phyloP scores from a whole-genome alignment of 1,140 invertebrate genomes.

The Achatina immaculata region DNA sequence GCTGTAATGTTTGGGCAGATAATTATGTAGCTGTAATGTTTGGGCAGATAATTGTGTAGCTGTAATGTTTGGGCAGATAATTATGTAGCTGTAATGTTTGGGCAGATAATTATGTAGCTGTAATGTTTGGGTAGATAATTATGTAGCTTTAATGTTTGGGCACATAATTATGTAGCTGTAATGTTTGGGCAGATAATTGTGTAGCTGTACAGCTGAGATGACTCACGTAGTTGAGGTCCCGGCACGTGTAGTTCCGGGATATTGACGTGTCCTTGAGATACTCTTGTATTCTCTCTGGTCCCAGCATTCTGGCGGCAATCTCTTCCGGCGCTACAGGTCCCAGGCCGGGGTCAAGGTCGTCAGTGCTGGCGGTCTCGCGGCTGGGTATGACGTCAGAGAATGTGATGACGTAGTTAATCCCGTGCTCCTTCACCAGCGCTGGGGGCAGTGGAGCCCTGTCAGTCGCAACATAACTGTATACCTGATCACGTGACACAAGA shows the following conservation, averaged over 20 bases:
- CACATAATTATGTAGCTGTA: too few species aligned
- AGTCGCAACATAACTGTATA: constrained; percentile 35
- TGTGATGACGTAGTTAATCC: constrained; percentile 27
- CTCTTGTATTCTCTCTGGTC: constrained; percentile 36
- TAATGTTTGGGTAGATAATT: too few species aligned
- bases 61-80: too few species aligned
- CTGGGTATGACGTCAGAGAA: constrained; percentile 32
- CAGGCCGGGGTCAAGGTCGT: not conserved
- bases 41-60: too few species aligned
- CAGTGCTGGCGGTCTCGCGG: not conserved
- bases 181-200: too few species aligned
- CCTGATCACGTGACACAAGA: constrained; percentile 9
- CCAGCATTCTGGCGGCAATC: constrained; percentile 42
- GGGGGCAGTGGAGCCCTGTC: constrained; percentile 18
- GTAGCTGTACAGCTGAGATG: too few species aligned
- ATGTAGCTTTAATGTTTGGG: too few species aligned
- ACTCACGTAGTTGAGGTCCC: constrained; percentile 44
- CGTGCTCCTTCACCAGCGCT: constrained; percentile 8
- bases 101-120: too few species aligned
- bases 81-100: too few species aligned
- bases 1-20: too few species aligned
- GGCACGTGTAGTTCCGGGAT: constrained; percentile 34
- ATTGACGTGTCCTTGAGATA: constrained; percentile 35
- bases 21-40: too few species aligned
- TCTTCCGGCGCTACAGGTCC: constrained; percentile 24